These are phyloP conservation scores for Meloidogyne floridensis DNA, from an alignment of 1,140 invertebrate genomes.

Conservation along the genomic window DNA sequence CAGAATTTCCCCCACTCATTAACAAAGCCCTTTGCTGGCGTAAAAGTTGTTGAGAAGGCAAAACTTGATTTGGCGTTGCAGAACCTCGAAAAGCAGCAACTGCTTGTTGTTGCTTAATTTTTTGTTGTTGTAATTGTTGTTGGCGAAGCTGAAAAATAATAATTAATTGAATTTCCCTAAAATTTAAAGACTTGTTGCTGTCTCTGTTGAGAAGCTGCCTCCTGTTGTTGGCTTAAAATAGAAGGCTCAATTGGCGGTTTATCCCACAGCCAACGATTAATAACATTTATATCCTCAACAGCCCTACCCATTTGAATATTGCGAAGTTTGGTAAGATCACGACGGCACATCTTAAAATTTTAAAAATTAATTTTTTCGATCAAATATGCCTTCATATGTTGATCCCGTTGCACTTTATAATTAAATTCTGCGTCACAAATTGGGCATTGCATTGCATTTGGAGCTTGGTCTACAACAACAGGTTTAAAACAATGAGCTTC, in stretches of 20 bases:
- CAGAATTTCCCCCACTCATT: neutral
- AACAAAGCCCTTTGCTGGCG: neutral
- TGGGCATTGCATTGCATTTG: conserved; percentile 51
- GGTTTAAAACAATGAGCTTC: conserved; percentile 55
- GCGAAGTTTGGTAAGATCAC: conserved; percentile 20
- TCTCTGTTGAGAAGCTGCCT: conserved; percentile 21
- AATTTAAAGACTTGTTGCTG: conserved; percentile 26
- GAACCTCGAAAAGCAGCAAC: neutral
- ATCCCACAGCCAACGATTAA: conserved; percentile 56
- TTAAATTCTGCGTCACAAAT: conserved; percentile 55
- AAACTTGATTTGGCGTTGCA: neutral
- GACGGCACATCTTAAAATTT: conserved; percentile 16
- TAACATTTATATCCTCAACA: conserved; percentile 41
- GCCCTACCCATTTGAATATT: conserved; percentile 36
- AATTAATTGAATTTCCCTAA: too few species aligned
- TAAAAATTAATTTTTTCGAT: neutral
- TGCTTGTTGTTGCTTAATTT: neutral
- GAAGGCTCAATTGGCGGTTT: conserved; percentile 49
- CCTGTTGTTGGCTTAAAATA: conserved; percentile 47
- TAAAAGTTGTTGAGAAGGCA: neutral
- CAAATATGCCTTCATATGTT: conserved; percentile 40
- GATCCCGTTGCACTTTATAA: conserved; percentile 49
- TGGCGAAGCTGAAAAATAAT: neutral
- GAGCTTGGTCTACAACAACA: conserved; percentile 47
- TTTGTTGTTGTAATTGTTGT: conserved; percentile 6